phyloP scores from a whole-genome alignment of 1,140 invertebrate genomes.

The Bradysia coprophila region DNA sequence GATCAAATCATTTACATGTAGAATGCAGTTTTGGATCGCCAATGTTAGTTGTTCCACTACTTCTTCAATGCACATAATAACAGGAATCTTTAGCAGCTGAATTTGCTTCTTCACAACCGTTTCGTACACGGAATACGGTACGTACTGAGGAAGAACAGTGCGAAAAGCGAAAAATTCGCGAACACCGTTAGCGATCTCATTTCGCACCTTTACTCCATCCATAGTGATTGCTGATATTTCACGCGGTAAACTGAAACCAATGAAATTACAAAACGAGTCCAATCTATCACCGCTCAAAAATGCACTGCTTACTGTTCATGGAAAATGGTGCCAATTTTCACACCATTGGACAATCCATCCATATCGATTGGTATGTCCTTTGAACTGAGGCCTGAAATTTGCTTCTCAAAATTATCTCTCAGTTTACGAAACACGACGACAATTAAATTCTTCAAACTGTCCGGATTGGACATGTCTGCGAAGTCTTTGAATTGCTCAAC shows the following conservation, averaged over 20 bases:
- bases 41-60: constrained; percentile 84
- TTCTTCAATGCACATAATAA: constrained; percentile 88
- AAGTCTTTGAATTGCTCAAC: constrained; percentile 96
- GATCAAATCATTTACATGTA: constrained; percentile 39
- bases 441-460: constrained; percentile 65
- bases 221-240: constrained; percentile 97
- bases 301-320: constrained; percentile 50
- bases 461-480: constrained; percentile 79
- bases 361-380: constrained; percentile 87
- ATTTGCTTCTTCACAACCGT: constrained; percentile 98
- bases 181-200: constrained; percentile 93
- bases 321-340: constrained; percentile 92
- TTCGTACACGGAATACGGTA: constrained; percentile 97
- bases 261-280: no score
- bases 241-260: constrained; percentile 55
- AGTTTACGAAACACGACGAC: constrained; percentile 90
- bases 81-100: constrained; percentile 78
- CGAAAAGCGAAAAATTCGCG: constrained; percentile 86
- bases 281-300: not conserved
- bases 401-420: constrained; percentile 87
- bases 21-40: constrained; percentile 77
- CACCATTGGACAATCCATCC: constrained; percentile 86
- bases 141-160: constrained; percentile 88
- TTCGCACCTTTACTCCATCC: constrained; percentile 87
- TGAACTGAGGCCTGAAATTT: constrained; percentile 84